Base-by-base conservation (phyloP, 2,888 invertebrate species). In the Syrista parreyssii region DNA sequence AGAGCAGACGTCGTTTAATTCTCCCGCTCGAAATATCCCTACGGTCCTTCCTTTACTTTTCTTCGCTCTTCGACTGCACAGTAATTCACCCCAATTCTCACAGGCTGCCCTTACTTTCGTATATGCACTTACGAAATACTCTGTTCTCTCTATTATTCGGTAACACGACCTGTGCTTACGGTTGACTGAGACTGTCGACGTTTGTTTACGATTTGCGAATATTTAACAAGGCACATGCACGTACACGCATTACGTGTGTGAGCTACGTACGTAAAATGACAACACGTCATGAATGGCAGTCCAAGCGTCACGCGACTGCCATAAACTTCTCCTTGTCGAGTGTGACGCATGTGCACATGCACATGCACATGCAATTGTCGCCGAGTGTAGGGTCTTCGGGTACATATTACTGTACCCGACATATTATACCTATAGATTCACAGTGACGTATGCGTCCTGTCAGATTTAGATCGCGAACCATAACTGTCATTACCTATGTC, bases 291-390 rank as follows among this genome's bases (percentile, higher is more conserved):
- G 71, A 71, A 71, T 71, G 71, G 71, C 12, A 32, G 12, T 33
- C 71, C 71, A 69, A 12, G 71, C 71, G 32, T 69, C 71, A 69
- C 71, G 71, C 30, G 71, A 69, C 30, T 71, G 71, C 32, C 33
- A 33, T 71, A 71, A 71, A 71, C 71, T 71, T 12, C 33, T 71
- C 31, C 33, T 33, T 23, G 71, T 71, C 0, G 31, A 71, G 4
- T 23, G 32, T 33, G 31, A 71, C 71, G 33, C 12, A 30, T 23
- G 15, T 33, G 23, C 71, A 32, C 15, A 15, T 40, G 1, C 40
- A 23, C 40, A 55, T 55, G 40, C 40, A 55, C 40, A 9, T 40
- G 40, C 6, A 55, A 9, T 55, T 55, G 23, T 55, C 23, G 40
- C 23, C 40, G 23, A 55, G 40, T 55, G 40, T 15, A 15, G 1